A percentile compares a stretch with the other conserved stretches of the same genome.
phyloP scores from a whole-genome alignment of 1,140 invertebrate genomes.

The Camponotus pennsylvanicus region DNA sequence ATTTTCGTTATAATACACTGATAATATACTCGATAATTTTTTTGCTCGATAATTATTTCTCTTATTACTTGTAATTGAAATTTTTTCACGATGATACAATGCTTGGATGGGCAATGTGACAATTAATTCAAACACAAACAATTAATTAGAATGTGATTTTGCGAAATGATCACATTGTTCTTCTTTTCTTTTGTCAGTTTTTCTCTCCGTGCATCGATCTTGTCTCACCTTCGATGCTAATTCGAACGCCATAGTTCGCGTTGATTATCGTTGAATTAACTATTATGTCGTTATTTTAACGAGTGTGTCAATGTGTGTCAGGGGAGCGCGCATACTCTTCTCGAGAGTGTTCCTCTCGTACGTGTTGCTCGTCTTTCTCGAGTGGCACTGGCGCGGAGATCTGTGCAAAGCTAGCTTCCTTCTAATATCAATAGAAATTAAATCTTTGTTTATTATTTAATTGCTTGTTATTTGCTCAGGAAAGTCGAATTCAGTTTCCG shows the following conservation, averaged over 20 bases:
- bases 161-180: neutral
- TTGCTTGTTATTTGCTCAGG: no score
- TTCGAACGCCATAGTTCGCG: conserved; percentile 85
- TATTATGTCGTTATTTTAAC: conserved; percentile 87
- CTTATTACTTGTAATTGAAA: conserved; percentile 6
- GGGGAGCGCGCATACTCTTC: conserved; percentile 78
- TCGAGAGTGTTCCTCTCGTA: conserved; percentile 49
- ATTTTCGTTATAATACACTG: neutral
- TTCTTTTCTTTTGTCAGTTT: conserved; percentile 29
- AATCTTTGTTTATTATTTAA: no score
- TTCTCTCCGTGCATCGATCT: conserved; percentile 56
- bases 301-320: conserved; percentile 86
- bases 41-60: no score
- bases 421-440: no score
- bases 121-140: conserved; percentile 12
- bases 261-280: conserved; percentile 87
- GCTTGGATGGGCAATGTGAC: neutral
- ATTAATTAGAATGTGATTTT: conserved; percentile 19
- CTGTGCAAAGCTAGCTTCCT: no score
- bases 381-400: conserved; percentile 26
- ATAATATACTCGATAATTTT: neutral
- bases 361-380: conserved; percentile 2
- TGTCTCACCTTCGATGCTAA: conserved; percentile 86
- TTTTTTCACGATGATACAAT: neutral
- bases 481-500: no score